phyloP scores from a whole-genome alignment of 2,888 invertebrate genomes.

The Peribatodes rhomboidaria region DNA sequence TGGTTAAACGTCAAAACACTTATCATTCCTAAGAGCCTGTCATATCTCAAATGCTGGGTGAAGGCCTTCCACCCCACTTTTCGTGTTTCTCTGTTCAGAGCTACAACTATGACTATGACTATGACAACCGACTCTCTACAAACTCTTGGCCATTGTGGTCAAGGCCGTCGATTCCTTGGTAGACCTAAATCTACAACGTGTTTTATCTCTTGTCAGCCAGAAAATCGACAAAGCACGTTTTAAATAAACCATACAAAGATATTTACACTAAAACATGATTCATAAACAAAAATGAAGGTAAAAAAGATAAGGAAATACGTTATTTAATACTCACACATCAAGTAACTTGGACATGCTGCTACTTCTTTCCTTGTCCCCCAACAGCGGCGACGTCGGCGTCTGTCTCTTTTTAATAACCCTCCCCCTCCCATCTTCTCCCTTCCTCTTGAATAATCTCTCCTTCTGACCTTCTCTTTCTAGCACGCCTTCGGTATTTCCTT shows the following conservation, averaged over 20 bases:
- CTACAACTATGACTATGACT: no score
- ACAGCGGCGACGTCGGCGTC: conserved; percentile 70
- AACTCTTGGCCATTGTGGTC: no score
- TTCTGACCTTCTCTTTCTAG: conserved; percentile 68
- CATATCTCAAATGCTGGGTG: no score
- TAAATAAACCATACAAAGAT: no score
- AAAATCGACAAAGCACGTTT: not conserved
- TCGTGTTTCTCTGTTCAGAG: no score
- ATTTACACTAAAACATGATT: no score
- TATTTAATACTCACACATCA: conserved; percentile 86
- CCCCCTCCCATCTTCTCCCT: conserved; percentile 73
- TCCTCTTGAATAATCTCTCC: conserved; percentile 80
- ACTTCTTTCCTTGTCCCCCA: conserved; percentile 93
- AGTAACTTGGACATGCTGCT: conserved; percentile 94
- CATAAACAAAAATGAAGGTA: no score
- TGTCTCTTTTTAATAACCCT: conserved; percentile 72
- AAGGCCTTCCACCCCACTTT: no score
- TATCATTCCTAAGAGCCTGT: no score
- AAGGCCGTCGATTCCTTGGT: no score
- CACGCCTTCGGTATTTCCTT: not conserved
- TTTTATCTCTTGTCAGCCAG: not conserved
- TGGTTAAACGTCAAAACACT: no score
- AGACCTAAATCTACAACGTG: not conserved
- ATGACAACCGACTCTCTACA: no score
- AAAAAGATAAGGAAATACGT: not conserved